phyloP scores from a whole-genome alignment of 2,797 vertebrate species.

The Mycteria americana region DNA sequence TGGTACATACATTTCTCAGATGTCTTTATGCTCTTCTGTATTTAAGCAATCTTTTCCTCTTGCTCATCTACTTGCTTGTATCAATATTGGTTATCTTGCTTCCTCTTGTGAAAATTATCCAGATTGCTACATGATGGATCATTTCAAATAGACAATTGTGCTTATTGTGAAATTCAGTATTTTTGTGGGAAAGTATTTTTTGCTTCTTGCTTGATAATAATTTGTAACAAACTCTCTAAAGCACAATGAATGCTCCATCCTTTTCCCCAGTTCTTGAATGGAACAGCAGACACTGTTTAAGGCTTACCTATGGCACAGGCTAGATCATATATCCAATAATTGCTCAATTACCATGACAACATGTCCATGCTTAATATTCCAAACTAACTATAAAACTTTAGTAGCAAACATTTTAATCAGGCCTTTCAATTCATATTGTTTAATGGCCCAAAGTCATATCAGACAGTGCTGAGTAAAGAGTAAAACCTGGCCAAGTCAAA shows the following conservation, averaged over 20 bases:
- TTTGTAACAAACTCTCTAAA: background rate
- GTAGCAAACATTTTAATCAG: background rate
- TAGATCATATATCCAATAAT: background rate
- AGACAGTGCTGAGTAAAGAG: background rate
- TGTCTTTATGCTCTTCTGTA: background rate
- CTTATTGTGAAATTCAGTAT: background rate
- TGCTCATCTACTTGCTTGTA: background rate
- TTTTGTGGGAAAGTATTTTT: background rate
- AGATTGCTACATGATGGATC: background rate
- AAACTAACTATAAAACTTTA: background rate
- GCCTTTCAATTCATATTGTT: background rate
- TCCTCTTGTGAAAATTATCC: background rate
- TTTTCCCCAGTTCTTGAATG: background rate
- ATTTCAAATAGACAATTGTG: background rate
- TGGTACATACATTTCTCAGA: background rate
- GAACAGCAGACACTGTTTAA: background rate
- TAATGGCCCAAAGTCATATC: background rate
- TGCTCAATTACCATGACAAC: background rate
- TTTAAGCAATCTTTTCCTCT: background rate
- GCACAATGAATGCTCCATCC: accelerated
- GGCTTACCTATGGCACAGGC: background rate
- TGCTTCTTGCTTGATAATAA: background rate
- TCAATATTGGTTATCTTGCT: background rate
- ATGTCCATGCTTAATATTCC: background rate
- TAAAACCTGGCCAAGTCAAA: background rate